phyloP scores from a whole-genome alignment of 2,888 invertebrate genomes.

The Mesopsocus fuscifrons region DNA sequence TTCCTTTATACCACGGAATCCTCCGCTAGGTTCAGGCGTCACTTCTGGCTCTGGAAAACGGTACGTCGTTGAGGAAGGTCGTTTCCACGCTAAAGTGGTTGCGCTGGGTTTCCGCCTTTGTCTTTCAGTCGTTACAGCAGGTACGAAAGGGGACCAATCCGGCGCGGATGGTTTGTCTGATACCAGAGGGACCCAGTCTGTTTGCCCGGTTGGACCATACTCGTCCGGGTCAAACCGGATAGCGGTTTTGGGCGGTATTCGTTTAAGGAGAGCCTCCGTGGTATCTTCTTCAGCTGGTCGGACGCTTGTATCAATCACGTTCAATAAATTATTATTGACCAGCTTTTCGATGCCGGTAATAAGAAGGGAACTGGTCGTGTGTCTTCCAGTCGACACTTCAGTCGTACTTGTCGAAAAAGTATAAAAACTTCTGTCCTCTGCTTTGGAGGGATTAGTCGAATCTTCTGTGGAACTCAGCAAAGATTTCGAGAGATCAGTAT shows the following conservation, averaged over 20 bases:
- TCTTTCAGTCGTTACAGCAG: neutral
- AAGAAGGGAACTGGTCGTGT: neutral
- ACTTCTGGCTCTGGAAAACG: neutral
- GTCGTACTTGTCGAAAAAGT: neutral
- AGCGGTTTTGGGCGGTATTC: neutral
- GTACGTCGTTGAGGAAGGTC: neutral
- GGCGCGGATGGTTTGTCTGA: neutral
- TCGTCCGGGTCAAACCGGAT: slow-evolving; percentile 3
- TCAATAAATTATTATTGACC: slow-evolving; percentile 5
- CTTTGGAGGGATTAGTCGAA: neutral
- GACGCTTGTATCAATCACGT: neutral
- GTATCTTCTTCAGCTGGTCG: neutral
- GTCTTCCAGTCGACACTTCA: neutral
- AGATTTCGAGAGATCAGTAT: neutral
- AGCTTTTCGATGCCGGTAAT: slow-evolving; percentile 4
- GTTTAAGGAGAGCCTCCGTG: neutral
- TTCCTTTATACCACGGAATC: too few relatives aligned
- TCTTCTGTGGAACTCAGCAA: neutral
- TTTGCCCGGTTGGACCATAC: slow-evolving; percentile 3
- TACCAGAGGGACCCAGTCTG: slow-evolving; percentile 5
- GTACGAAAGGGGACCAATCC: neutral
- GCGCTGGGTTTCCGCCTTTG: too few relatives aligned
- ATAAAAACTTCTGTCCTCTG: neutral
- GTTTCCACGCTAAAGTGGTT: neutral
- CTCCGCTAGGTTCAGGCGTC: neutral